These are phyloP conservation scores for Polyommatus icarus DNA, from an alignment of 2,888 invertebrate genomes.

Conservation along the genomic window DNA sequence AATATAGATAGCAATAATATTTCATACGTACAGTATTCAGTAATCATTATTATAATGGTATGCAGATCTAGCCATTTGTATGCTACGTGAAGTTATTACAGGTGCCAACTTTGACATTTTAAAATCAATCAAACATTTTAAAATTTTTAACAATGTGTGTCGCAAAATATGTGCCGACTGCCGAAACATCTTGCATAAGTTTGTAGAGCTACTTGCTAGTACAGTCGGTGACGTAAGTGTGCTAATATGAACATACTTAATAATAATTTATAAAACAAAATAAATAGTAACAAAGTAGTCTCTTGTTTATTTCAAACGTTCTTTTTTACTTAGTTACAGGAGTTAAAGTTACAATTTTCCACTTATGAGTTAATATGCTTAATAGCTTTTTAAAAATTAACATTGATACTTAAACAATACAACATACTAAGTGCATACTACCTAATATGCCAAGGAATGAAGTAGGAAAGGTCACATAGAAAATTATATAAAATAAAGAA, in stretches of 20 bases:
- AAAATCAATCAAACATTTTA: not conserved
- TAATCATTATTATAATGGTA: not conserved
- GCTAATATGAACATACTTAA: not conserved
- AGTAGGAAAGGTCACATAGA: not conserved
- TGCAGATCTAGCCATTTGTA: not conserved
- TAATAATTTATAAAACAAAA: too few species aligned
- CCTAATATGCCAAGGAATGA: not conserved
- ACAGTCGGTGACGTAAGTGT: not conserved
- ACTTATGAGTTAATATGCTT: not conserved
- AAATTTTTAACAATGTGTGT: not conserved
- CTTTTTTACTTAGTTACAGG: too few species aligned
- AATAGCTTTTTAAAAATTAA: not conserved
- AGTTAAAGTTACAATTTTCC: too few species aligned
- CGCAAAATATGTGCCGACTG: not conserved
- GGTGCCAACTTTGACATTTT: not conserved
- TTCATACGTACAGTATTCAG: not conserved
- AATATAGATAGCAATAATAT: not conserved
- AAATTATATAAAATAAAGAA: constrained; percentile 16
- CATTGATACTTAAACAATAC: not conserved
- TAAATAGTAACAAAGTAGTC: too few species aligned
- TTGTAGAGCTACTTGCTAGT: not conserved
- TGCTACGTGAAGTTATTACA: not conserved
- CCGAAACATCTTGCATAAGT: not conserved
- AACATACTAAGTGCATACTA: not conserved
- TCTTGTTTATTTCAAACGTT: too few species aligned